Conservation (phyloP, 2,888 invertebrate species). For the Gortyna flavago region DNA sequence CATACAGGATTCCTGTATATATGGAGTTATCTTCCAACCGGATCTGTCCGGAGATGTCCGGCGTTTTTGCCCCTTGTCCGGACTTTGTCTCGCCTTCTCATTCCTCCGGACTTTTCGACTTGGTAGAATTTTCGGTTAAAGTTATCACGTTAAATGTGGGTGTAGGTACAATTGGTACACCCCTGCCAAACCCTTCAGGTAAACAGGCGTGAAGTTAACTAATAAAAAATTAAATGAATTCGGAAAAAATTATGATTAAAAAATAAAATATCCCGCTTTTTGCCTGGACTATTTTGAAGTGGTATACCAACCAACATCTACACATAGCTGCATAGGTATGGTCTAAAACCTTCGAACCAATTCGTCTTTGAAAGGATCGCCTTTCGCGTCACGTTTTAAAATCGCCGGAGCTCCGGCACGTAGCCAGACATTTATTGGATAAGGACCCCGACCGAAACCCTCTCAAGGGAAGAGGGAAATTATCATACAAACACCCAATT, state of each 20-base stretch:
- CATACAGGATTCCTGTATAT: neutral
- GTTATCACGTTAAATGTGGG: neutral
- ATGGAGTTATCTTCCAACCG: neutral
- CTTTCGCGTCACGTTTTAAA: slow-evolving; percentile 56
- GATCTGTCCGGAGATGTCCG: neutral
- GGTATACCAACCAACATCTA: too few species aligned
- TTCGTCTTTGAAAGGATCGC: slow-evolving; percentile 49
- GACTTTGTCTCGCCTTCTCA: neutral
- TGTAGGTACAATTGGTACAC: neutral
- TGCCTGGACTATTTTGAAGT: neutral
- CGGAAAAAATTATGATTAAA: too few species aligned
- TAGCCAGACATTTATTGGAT: slow-evolving; percentile 63
- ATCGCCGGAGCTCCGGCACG: slow-evolving; percentile 54
- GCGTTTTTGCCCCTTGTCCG: neutral
- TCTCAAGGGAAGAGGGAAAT: slow-evolving; percentile 55
- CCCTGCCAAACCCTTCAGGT: neutral
- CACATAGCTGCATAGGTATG: neutral
- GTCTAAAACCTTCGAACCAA: slow-evolving; percentile 29
- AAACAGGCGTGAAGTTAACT: neutral
- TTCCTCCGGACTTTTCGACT: neutral
- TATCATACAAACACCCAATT: slow-evolving; percentile 63
- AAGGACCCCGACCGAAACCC: slow-evolving; percentile 47
- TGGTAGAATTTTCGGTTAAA: neutral
- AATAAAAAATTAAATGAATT: neutral
- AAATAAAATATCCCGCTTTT: neutral